Conservation (phyloP, 2,797 vertebrate genomes). For the Pseudomugil gertrudae region DNA sequence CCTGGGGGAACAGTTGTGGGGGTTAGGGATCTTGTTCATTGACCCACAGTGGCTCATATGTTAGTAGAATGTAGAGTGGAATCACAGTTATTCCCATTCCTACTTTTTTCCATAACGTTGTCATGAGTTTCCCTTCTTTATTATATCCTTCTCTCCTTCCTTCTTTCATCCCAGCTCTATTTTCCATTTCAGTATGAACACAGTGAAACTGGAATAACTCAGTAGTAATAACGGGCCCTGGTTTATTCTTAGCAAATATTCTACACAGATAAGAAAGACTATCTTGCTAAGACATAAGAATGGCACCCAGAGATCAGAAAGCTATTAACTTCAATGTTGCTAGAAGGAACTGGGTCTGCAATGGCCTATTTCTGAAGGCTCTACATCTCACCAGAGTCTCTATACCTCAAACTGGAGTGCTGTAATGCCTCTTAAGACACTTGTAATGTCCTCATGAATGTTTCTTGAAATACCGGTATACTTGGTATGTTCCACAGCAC, state of each 20-base stretch:
- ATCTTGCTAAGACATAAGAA: constrained; percentile 61
- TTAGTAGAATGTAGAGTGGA: neutral
- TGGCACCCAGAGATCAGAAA: constrained; percentile 70
- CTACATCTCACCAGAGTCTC: constrained; percentile 74
- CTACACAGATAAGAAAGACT: constrained; percentile 61
- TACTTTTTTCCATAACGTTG: constrained; percentile 26
- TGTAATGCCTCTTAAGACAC: constrained; percentile 40
- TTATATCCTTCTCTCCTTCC: constrained; percentile 15
- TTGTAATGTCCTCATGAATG: constrained; percentile 47
- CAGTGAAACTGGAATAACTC: constrained; percentile 9
- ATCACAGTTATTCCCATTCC: constrained; percentile 36
- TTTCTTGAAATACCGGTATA: no score
- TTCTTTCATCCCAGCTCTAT: constrained; percentile 7
- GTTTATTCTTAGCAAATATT: constrained; percentile 45
- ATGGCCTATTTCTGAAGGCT: constrained; percentile 81
- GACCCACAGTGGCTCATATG: no score
- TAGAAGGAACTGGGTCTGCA: constrained; percentile 64
- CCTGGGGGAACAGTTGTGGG: no score
- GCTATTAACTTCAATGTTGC: constrained; percentile 68
- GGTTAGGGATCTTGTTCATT: no score
- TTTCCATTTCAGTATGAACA: constrained; percentile 27
- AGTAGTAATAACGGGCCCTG: constrained; percentile 2
- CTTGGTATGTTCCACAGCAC: constrained; percentile 19
- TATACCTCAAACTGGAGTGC: constrained; percentile 70
- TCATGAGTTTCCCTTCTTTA: constrained; percentile 28